Percentiles rank a stretch among this genome's conserved stretches.
Evolutionary conservation across 2,113 vertebrate species (phyloP).

Genomic region (Ellobius talpinus): DNA sequence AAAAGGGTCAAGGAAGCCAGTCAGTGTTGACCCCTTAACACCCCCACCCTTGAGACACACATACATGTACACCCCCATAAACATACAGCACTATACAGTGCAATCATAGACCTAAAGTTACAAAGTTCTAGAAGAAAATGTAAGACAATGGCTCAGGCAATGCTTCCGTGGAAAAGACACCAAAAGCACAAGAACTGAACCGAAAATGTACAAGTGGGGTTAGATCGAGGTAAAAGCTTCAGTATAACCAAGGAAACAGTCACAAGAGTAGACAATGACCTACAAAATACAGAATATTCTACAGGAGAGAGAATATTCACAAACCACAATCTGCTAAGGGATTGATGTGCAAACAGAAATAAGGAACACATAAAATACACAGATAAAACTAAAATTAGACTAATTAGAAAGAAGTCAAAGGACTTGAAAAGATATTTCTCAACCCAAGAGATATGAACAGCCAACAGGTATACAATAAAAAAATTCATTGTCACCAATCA

Average conservation of each 20-base stretch:
- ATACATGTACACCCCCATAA: neutral
- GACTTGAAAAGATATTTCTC: neutral
- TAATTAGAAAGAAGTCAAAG: neutral
- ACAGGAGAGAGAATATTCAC: neutral
- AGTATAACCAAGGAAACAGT: neutral
- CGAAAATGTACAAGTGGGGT: neutral
- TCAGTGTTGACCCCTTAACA: neutral
- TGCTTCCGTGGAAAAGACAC: no score
- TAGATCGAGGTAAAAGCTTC: neutral
- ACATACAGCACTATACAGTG: neutral
- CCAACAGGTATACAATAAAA: neutral
- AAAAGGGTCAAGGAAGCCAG: neutral
- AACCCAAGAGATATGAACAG: neutral
- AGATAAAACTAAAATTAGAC: neutral
- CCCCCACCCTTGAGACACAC: neutral
- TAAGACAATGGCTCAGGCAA: neutral
- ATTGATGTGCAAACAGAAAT: neutral
- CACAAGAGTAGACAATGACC: neutral
- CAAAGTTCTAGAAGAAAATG: neutral
- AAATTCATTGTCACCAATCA: neutral
- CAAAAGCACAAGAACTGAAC: neutral
- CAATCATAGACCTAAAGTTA: neutral
- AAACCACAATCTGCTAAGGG: neutral
- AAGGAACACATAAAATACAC: neutral
- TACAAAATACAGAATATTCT: neutral